These are phyloP conservation scores for Hypomecis punctinalis DNA, from an alignment of 2,888 invertebrate species.

Conservation along the genomic window DNA sequence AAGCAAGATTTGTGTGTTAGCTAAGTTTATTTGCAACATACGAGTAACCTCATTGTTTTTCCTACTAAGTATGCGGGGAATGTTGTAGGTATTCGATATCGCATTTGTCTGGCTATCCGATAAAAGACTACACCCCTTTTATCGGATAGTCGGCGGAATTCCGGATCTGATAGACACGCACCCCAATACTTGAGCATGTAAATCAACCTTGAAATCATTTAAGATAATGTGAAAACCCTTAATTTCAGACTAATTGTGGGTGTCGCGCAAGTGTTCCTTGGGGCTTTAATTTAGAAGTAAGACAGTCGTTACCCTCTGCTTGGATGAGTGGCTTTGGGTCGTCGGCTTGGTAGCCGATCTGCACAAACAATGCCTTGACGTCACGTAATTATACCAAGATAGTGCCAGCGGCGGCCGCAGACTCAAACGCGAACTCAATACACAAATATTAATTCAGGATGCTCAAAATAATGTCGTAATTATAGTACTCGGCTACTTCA, in stretches of 20 bases:
- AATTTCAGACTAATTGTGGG: constrained; percentile 12
- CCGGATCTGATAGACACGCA: too few species aligned
- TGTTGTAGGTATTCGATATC: too few species aligned
- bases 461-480: constrained; percentile 9
- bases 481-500: neutral
- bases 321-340: neutral
- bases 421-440: neutral
- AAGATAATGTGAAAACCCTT: too few species aligned
- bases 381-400: constrained; percentile 7
- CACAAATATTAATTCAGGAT: constrained; percentile 11
- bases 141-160: too few species aligned
- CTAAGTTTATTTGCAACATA: too few species aligned
- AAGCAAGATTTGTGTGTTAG: too few species aligned
- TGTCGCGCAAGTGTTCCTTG: constrained; percentile 7
- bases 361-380: constrained; percentile 7
- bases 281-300: constrained; percentile 14
- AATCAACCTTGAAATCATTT: too few species aligned
- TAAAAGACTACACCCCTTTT: too few species aligned
- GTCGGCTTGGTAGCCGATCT: constrained; percentile 1
- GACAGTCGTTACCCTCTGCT: constrained; percentile 19
- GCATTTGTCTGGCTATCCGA: too few species aligned
- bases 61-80: too few species aligned
- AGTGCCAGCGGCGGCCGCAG: neutral
- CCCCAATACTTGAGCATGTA: too few species aligned
- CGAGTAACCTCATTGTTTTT: too few species aligned